A percentile compares a stretch with the other conserved stretches of the same genome.
Evolutionary conservation across 2,113 vertebrate genomes (phyloP).

Genomic region (Ictalurus furcatus): DNA sequence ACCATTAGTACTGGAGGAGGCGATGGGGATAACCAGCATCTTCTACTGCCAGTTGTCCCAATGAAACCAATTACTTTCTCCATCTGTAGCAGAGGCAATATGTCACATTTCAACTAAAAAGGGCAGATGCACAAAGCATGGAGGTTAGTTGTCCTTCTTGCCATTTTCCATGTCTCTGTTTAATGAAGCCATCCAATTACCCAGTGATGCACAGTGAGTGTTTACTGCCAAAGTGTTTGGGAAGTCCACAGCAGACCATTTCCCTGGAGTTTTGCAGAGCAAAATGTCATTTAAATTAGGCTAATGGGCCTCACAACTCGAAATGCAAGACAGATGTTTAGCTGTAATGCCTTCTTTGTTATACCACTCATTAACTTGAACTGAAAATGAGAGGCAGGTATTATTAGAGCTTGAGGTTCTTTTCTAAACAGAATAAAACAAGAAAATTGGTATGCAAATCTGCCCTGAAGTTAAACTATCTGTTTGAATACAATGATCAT

Average conservation of each 20-base stretch:
- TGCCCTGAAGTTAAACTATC: conserved; percentile 1
- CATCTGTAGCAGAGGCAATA: conserved; percentile 62
- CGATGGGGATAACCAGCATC: conserved; percentile 52
- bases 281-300: conserved; percentile 38
- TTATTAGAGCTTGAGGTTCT: neutral
- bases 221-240: conserved; percentile 19
- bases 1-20: conserved; percentile 49
- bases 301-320: conserved; percentile 19
- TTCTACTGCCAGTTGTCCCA: conserved; percentile 62
- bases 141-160: conserved; percentile 56
- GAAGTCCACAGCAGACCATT: neutral
- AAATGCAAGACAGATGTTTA: conserved; percentile 35
- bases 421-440: conserved; percentile 21
- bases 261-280: conserved; percentile 28
- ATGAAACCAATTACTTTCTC: conserved; percentile 75
- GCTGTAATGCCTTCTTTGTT: neutral
- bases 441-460: neutral
- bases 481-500: neutral
- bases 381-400: conserved; percentile 4
- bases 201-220: conserved; percentile 20
- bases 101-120: conserved; percentile 65
- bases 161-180: conserved; percentile 31
- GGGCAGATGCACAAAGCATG: conserved; percentile 40
- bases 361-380: conserved; percentile 12
- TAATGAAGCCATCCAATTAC: conserved; percentile 7